Percentiles rank a stretch among this genome's conserved stretches.
Evolutionary conservation across 1,140 invertebrate species (phyloP).

Genomic region (Drosophila guanche): DNA sequence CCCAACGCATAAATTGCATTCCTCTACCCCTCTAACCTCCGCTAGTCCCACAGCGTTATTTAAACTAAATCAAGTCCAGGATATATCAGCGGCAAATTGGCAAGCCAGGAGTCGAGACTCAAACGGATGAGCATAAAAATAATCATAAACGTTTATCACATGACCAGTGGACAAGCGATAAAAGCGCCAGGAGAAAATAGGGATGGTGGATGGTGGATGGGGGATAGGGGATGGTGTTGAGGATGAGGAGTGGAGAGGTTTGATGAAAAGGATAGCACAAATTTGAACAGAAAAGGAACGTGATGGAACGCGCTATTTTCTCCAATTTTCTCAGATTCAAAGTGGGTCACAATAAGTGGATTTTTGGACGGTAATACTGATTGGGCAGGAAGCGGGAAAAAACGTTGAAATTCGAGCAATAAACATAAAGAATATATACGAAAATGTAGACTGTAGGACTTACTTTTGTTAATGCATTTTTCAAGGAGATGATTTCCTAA

Average conservation of each 20-base stretch:
- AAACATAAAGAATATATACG: too few relatives aligned
- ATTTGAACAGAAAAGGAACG: slow-evolving; percentile 30
- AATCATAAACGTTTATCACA: slow-evolving; percentile 81
- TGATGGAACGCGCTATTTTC: slow-evolving; percentile 59
- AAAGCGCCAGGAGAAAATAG: slow-evolving; percentile 1
- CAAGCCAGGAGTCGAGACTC: slow-evolving; percentile 59
- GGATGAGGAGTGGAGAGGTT: slow-evolving; percentile 20
- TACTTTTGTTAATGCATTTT: too few relatives aligned
- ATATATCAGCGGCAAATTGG: slow-evolving; percentile 76
- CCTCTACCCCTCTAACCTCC: not conserved
- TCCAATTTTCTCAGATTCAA: slow-evolving; percentile 17
- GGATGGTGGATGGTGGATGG: not conserved
- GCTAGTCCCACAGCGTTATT: slow-evolving; percentile 50
- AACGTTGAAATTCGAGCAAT: too few relatives aligned
- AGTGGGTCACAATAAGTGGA: slow-evolving; percentile 50
- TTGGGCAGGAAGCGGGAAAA: slow-evolving; percentile 22
- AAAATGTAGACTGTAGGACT: too few relatives aligned
- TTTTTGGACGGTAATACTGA: slow-evolving; percentile 11
- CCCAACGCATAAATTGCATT: slow-evolving; percentile 72
- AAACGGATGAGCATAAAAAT: slow-evolving; percentile 68
- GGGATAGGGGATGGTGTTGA: not conserved
- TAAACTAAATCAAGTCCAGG: slow-evolving; percentile 73
- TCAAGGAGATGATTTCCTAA: too few relatives aligned
- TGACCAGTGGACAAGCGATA: slow-evolving; percentile 45
- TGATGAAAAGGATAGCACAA: slow-evolving; percentile 71